Conservation (phyloP, 2,797 vertebrate species). For the Schizothorax lantsangensis region DNA sequence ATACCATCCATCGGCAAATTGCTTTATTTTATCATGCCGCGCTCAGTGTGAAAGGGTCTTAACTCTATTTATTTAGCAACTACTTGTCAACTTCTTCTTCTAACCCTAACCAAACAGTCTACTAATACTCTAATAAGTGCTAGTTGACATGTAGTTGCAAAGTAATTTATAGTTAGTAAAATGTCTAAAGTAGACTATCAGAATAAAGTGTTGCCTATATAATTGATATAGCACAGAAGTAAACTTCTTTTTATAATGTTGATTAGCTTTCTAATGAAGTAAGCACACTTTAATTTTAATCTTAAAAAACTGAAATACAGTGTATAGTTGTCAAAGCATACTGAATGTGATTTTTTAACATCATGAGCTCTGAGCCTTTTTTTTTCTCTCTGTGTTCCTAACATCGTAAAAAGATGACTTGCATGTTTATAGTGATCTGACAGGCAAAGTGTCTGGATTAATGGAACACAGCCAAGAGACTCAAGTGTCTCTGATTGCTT, state of each 20-base stretch:
- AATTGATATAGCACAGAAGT: neutral
- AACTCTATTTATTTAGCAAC: too few species aligned
- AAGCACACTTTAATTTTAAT: too few species aligned
- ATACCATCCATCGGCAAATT: too few species aligned
- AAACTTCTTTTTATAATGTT: too few species aligned
- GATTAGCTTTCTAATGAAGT: too few species aligned
- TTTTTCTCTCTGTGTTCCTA: neutral
- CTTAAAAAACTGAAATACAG: neutral
- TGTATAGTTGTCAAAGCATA: neutral
- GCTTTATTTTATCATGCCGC: too few species aligned
- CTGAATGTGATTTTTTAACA: neutral
- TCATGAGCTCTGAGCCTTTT: neutral
- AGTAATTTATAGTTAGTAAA: too few species aligned
- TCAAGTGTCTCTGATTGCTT: slow-evolving; percentile 7
- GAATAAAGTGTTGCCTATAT: neutral
- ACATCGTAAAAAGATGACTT: neutral
- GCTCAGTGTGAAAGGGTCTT: too few species aligned
- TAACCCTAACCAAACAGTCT: too few species aligned
- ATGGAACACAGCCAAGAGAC: neutral
- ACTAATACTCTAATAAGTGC: neutral
- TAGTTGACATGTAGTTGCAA: too few species aligned
- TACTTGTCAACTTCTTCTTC: too few species aligned
- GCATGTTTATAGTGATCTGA: neutral
- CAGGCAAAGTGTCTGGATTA: slow-evolving; percentile 4
- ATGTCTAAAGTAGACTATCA: too few species aligned